These are phyloP conservation scores for Lymantria dispar DNA, from an alignment of 2,888 invertebrate species.

Conservation along the genomic window DNA sequence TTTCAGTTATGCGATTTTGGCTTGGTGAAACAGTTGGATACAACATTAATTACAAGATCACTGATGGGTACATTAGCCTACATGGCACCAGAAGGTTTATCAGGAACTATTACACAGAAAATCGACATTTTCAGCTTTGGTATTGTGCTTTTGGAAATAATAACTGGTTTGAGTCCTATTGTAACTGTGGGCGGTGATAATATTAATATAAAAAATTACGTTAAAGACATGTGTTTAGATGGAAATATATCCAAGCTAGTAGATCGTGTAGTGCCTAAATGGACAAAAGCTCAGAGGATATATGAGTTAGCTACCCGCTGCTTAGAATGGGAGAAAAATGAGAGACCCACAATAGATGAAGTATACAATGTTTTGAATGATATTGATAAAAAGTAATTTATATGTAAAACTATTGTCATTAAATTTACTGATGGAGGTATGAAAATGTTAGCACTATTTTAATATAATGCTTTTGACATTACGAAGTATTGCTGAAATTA, in stretches of 20 bases:
- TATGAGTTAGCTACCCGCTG: conserved; percentile 82
- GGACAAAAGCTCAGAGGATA: conserved; percentile 76
- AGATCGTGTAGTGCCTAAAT: conserved; percentile 80
- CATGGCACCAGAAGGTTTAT: conserved; percentile 89
- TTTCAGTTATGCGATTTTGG: conserved; percentile 90
- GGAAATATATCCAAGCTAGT: conserved; percentile 77
- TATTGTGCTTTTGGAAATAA: conserved; percentile 87
- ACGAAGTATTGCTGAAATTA: no score
- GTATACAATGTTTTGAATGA: conserved; percentile 60
- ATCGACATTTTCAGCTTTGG: conserved; percentile 90
- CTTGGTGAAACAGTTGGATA: conserved; percentile 82
- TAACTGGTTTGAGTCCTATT: conserved; percentile 86
- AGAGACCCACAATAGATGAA: conserved; percentile 82
- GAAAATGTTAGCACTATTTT: no score
- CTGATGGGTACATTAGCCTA: conserved; percentile 87
- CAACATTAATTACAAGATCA: conserved; percentile 73
- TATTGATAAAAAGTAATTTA: not conserved
- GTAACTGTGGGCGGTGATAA: conserved; percentile 76
- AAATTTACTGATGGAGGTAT: no score
- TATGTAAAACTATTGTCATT: no score
- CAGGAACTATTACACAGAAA: conserved; percentile 87
- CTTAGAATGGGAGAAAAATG: conserved; percentile 76
- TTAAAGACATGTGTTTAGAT: conserved; percentile 77
- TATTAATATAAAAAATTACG: conserved; percentile 64
- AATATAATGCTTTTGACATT: no score